These are phyloP conservation scores for Tokudaia tokunoshimensis DNA, from an alignment of 2,797 vertebrate genomes.

Conservation along the genomic window DNA sequence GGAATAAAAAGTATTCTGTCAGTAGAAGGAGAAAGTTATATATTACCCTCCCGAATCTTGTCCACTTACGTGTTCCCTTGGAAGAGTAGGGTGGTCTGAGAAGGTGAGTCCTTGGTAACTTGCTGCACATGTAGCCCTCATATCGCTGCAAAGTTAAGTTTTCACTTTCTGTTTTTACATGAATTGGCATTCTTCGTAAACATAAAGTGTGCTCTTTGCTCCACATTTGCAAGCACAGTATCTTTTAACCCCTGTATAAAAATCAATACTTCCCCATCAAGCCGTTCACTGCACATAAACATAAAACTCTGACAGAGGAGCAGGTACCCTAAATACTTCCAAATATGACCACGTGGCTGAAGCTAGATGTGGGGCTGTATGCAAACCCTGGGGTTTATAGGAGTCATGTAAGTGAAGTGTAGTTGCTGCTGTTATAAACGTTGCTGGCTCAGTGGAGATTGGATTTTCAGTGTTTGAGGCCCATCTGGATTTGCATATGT, in stretches of 20 bases:
- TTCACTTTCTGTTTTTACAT: constrained; percentile 65
- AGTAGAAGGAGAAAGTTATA: neutral
- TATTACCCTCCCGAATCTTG: neutral
- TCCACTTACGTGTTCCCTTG: neutral
- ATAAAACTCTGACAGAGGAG: constrained; percentile 53
- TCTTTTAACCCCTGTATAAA: constrained; percentile 71
- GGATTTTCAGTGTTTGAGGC: neutral
- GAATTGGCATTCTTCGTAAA: constrained; percentile 70
- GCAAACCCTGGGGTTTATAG: neutral
- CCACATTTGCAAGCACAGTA: constrained; percentile 77
- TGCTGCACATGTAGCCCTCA: neutral
- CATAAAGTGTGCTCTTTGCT: constrained; percentile 51
- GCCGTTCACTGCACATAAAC: constrained; percentile 64
- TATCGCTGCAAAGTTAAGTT: neutral
- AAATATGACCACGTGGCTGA: constrained; percentile 64
- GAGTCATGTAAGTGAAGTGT: constrained; percentile 56
- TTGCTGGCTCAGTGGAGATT: neutral
- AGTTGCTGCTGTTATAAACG: constrained; percentile 36
- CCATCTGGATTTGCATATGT: neutral
- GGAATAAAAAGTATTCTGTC: neutral
- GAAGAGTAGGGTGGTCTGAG: neutral
- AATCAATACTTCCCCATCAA: constrained; percentile 72
- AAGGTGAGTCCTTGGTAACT: neutral
- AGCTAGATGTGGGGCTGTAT: constrained; percentile 2
- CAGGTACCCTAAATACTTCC: constrained; percentile 75